phyloP scores from a whole-genome alignment of 2,888 invertebrate species.

The Phragmatobia fuliginosa region DNA sequence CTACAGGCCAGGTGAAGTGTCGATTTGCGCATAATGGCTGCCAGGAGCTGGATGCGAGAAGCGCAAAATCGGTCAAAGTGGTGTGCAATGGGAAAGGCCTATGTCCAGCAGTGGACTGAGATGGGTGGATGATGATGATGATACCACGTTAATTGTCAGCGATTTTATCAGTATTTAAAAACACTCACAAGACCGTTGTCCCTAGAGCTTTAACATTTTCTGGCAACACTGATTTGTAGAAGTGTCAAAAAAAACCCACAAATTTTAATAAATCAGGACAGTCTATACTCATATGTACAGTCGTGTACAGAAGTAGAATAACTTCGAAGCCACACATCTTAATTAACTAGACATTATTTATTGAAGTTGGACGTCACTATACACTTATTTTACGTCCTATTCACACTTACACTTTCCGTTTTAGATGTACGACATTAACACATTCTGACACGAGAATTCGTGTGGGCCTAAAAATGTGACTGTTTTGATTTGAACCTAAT shows the following conservation, averaged over 20 bases:
- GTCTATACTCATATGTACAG: background rate
- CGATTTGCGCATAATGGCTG: too few relatives aligned
- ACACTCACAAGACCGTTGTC: background rate
- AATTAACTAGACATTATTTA: slow-evolving; percentile 45
- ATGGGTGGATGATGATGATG: too few relatives aligned
- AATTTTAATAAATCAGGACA: background rate
- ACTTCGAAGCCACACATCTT: slow-evolving; percentile 37
- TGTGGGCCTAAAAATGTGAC: slow-evolving; percentile 35
- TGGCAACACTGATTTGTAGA: background rate
- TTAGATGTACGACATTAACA: slow-evolving; percentile 15
- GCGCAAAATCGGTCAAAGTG: too few relatives aligned
- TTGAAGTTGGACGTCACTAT: slow-evolving; percentile 17
- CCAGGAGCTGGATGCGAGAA: too few relatives aligned
- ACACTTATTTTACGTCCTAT: background rate
- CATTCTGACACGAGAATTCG: slow-evolving; percentile 17
- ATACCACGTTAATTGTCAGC: background rate
- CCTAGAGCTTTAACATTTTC: background rate
- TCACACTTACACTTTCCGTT: slow-evolving; percentile 2
- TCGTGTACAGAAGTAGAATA: slow-evolving; percentile 25
- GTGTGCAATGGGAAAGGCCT: too few relatives aligned
- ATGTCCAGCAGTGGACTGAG: too few relatives aligned
- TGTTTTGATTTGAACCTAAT: slow-evolving; percentile 29
- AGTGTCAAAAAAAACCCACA: background rate
- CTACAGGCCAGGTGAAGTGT: too few relatives aligned
- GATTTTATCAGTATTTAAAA: background rate